Percentiles rank a stretch among this genome's conserved stretches.
Evolutionary conservation across 2,797 vertebrate genomes (phyloP).

Genomic region (Cyclopterus lumpus): DNA sequence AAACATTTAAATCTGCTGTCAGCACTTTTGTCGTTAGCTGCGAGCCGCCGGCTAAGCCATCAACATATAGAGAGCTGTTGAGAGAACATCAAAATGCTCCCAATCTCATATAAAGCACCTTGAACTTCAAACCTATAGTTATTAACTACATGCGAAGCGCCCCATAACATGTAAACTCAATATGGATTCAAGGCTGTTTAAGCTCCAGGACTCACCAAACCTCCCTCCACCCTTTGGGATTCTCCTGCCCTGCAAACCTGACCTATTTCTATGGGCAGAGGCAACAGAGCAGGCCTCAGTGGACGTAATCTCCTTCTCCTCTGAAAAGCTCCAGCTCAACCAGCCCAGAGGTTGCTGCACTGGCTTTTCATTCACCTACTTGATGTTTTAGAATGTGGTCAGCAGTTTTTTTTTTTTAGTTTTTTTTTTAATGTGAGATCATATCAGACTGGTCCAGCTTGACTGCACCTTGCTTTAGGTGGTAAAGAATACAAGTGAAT

Average conservation of each 20-base stretch:
- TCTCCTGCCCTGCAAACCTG: conserved; percentile 28
- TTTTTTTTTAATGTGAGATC: background rate
- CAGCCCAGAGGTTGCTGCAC: conserved; percentile 39
- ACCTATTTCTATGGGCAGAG: conserved; percentile 37
- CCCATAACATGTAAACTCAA: conserved; percentile 13
- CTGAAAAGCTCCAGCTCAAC: conserved; percentile 40
- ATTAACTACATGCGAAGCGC: conserved; percentile 4
- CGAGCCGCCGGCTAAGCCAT: too few species aligned
- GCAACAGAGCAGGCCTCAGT: conserved; percentile 24
- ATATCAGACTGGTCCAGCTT: background rate
- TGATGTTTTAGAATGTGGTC: conserved; percentile 3
- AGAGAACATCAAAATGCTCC: background rate
- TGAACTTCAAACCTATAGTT: conserved; percentile 5
- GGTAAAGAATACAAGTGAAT: background rate
- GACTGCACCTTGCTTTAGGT: background rate
- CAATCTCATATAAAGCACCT: background rate
- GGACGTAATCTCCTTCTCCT: conserved; percentile 52
- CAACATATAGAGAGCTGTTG: too few species aligned
- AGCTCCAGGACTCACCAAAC: conserved; percentile 22
- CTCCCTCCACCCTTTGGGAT: conserved; percentile 15
- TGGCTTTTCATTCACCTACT: conserved; percentile 40
- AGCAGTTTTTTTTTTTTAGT: background rate
- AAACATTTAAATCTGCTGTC: background rate
- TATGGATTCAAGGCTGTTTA: conserved; percentile 12
- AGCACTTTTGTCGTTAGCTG: background rate